A percentile compares a stretch with the other conserved stretches of the same genome.
Conservation (phyloP, 2,888 invertebrate species). For the Pseudoips prasinana region DNA sequence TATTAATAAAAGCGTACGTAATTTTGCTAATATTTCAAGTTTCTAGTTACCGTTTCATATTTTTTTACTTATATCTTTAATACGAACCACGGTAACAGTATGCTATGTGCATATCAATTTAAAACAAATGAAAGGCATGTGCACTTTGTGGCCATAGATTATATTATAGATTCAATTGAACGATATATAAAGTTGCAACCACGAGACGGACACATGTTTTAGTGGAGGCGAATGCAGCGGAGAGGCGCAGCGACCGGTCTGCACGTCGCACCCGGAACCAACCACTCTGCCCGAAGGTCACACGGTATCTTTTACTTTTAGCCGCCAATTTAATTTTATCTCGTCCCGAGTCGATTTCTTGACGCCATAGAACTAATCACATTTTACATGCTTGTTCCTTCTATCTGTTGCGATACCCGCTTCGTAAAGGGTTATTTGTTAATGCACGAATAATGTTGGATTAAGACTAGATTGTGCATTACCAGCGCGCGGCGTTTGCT, state of each 20-base stretch:
- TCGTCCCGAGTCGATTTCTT: slow-evolving; percentile 26
- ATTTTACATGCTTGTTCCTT: slow-evolving; percentile 24
- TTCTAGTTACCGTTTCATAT: too few species aligned
- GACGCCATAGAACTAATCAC: slow-evolving; percentile 32
- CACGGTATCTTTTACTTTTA: slow-evolving; percentile 64
- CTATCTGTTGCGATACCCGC: slow-evolving; percentile 26
- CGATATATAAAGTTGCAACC: too few species aligned
- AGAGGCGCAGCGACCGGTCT: slow-evolving; percentile 51
- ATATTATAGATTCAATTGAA: too few species aligned
- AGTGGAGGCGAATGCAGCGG: slow-evolving; percentile 34
- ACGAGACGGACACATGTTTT: not conserved
- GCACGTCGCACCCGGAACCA: slow-evolving; percentile 65
- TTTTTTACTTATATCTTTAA: too few species aligned
- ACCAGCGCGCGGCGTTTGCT: not conserved
- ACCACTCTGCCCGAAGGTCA: slow-evolving; percentile 65
- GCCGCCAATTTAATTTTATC: slow-evolving; percentile 40
- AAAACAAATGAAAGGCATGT: too few species aligned
- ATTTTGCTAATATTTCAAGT: too few species aligned
- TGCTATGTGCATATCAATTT: too few species aligned
- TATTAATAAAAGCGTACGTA: too few species aligned
- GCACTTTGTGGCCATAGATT: too few species aligned
- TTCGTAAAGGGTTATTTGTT: slow-evolving; percentile 31
- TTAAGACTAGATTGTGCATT: slow-evolving; percentile 28
- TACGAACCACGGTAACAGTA: too few species aligned
- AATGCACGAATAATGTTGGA: slow-evolving; percentile 29